Evolutionary conservation across 2,113 vertebrate genomes (phyloP).

Genomic region (Vombatus ursinus): DNA sequence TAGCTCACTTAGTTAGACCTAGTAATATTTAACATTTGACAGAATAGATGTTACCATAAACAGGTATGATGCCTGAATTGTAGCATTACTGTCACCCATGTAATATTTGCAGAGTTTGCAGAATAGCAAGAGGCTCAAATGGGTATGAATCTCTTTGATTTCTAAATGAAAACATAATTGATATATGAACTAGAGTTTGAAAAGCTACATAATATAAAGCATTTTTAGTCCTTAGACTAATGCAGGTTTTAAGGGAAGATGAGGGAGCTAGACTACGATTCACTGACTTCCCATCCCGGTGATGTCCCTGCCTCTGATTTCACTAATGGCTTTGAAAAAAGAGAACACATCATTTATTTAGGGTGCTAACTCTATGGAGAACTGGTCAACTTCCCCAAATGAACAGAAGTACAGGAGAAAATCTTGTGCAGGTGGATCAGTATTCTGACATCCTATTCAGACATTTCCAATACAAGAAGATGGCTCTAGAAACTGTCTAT

Average conservation of each 20-base stretch:
- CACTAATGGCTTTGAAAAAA: neutral
- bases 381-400: neutral
- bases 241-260: neutral
- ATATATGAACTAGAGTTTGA: neutral
- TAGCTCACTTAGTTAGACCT: neutral
- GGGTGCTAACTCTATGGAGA: neutral
- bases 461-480: neutral
- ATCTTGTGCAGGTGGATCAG: neutral
- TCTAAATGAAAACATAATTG: neutral
- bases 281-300: neutral
- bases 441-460: neutral
- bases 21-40: neutral
- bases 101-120: neutral
- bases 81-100: neutral
- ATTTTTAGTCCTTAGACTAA: slow-evolving; percentile 10
- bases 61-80: neutral
- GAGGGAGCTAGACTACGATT: neutral
- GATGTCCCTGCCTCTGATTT: neutral
- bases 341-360: neutral
- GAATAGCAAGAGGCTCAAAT: neutral
- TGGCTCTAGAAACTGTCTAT: neutral
- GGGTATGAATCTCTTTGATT: neutral
- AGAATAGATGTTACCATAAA: neutral
- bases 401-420: neutral
- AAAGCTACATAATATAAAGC: neutral